Evolutionary conservation across 2,888 invertebrate genomes (phyloP), one percentile per base, ranked within the genome.

Genomic region (Drosophila bunnanda): DNA sequence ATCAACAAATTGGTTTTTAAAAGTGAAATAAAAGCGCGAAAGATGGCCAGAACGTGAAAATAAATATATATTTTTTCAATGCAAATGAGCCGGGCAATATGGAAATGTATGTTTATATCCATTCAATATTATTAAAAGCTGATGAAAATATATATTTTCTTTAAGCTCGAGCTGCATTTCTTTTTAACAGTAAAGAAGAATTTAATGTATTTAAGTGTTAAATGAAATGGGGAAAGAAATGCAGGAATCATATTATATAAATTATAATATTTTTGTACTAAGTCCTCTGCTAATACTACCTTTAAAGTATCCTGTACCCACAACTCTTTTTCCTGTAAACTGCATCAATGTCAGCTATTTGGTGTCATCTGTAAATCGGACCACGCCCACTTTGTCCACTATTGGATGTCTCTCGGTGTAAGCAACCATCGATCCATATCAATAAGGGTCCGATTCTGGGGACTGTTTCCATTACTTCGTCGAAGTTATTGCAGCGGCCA

Each of bases 401-500:
- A 25, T 43, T 22, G 20, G 12, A 25, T 41, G 46, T 39, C 59
- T 59, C 25, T 38, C 25, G 25, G 4, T 55, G 62, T 65, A 56
- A 44, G 52, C 43, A 38, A 56, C 43, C 73, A 79, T 68, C 71
- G 67, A 67, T 66, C 55, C 69, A 73, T 67, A 86, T 88, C 85
- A 79, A 70, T 82, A 74, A 64, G 69, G 17, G 52, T 56, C 53
- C 65, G 80, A 71, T 68, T 76, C 75, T 46, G 54, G 48, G 22
- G 62, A 53, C 75, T 74, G 71, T 71, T 60, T 38, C 62, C 46
- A 48, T 48, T 39, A 46, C 55, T 76, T 77, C 72, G 73, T 72
- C 82, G 62, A 76, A 79, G 82, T 82, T 79, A 82, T 85, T 88
- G 82, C 80, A 69, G 56, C 78, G 48, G 20, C 39, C 10, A 4